Evolutionary conservation across 2,888 invertebrate species (phyloP), one percentile per base, ranked within the genome.

Genomic region (Hyles lineata): DNA sequence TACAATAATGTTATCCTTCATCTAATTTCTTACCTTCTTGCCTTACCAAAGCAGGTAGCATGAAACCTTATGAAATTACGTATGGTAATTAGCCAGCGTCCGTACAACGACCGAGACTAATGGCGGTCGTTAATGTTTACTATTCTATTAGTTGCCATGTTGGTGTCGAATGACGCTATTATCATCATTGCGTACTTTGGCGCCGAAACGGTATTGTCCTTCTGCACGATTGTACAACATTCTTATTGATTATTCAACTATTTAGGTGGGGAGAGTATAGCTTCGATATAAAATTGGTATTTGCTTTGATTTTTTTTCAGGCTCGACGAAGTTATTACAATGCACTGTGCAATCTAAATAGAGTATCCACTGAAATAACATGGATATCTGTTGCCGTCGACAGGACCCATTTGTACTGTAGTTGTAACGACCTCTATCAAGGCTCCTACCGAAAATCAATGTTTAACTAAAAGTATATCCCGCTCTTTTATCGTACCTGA

Each of bases 131-230:
- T 61, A 15, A 60, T 15, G 5, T 43, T 43, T 43, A 43, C 43
- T 43, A 43, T 43, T 43, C 43, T 43, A 21, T 32, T 32, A 63
- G 63, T 43, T 21, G 43, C 21, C 21, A 43, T n/a, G 35, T 62
- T 35, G 63, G 19, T 35, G 63, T 21, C 1, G 35, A 62, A 62
- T 62, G 63, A 43, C 43, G 63, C 43, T 21, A 63, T 63, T 63
- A 43, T 43, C 35, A n/a, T n/a, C 63, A 15, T 63, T 63, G 35
- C 21, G 21, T n/a, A 63, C 43, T 43, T 43, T 35, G 35, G 15
- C 43, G 21, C 21, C 35, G 11, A 35, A 63, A 63, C 43, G 11
- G 32, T 32, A 19, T 7, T 43, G 21, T 43, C 63, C 21, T 59
- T 59, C 59, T 21, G 21, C 35, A 35, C 11, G 11, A 43, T 35